Base-by-base conservation (phyloP, 2,888 invertebrate species). In the Cantharis lateralis region DNA sequence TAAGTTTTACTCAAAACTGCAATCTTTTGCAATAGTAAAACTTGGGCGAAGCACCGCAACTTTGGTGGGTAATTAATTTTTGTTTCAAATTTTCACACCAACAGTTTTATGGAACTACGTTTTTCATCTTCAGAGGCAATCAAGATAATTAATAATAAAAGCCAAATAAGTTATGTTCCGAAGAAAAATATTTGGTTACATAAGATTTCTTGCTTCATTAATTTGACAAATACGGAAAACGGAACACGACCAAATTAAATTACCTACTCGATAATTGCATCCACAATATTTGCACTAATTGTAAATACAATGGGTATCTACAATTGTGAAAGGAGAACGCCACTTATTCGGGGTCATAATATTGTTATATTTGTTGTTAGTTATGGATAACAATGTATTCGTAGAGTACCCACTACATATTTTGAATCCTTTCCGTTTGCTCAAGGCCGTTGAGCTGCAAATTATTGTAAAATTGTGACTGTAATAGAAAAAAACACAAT, bases 241-340 rank as follows among this genome's bases (percentile, higher is more conserved):
- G 48, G 48, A 48, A 48, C n/a, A 48, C 48, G 48, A 48, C 48
- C n/a, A 48, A 48, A 48, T 48, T 48, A 48, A 48, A 48, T 48
- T 48, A 48, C 48, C 48, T 48, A n/a, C n/a, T 48, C 48, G n/a
- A 48, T 48, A 48, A 48, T 48, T 48, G 48, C 48, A 48, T 48
- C 48, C 7, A 48, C n/a, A 48, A 48, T 48, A 48, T 48, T 48
- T 48, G n/a, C n/a, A 48, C 48, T 48, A 48, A 48, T 48, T 48
- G 48, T 48, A 48, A 48, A 9, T 48, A 48, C 48, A 48, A 48
- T 48, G n/a, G 48, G n/a, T n/a, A 32, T 28, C 13, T 13, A 48
- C n/a, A 48, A 66, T 66, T 66, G 64, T 66, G 64, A 66, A 66
- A 66, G 64, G 64, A 66, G 64, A 66, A 66, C 64, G 64, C 64